These are phyloP conservation scores for Tachyglossus aculeatus DNA, from an alignment of 2,797 vertebrate genomes.

Conservation along the genomic window DNA sequence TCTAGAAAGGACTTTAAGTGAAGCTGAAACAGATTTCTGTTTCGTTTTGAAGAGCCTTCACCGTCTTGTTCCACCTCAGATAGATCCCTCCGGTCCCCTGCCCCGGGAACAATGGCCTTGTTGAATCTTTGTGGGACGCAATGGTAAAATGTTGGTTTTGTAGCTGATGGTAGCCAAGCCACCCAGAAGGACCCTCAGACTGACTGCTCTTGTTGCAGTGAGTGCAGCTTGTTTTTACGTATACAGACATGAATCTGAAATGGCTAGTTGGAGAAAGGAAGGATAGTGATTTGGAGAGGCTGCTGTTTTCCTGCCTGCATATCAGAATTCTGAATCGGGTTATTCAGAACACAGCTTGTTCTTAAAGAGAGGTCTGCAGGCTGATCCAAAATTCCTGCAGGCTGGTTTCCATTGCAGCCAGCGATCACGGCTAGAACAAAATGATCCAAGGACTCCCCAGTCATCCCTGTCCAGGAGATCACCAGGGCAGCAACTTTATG, in stretches of 20 bases:
- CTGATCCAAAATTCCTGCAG: no score
- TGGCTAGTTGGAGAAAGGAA: conserved; percentile 16
- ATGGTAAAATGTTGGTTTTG: not conserved
- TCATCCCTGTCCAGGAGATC: no score
- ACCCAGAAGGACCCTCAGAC: not conserved
- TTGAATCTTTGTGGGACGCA: conserved; percentile 13
- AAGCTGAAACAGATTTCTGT: not conserved
- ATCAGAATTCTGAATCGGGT: no score
- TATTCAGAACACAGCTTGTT: no score
- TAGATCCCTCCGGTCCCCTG: not conserved
- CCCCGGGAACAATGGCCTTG: not conserved
- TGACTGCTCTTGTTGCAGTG: not conserved
- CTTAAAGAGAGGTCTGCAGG: no score
- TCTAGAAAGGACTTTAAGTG: not conserved
- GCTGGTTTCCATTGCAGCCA: no score
- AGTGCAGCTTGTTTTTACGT: not conserved
- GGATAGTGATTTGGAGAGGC: not conserved
- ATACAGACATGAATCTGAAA: no score
- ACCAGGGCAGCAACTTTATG: no score
- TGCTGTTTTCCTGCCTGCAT: no score
- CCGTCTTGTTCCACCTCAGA: not conserved
- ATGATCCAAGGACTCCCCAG: no score
- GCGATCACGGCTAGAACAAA: no score
- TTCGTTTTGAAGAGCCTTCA: not conserved
- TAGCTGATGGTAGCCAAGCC: not conserved